Evolutionary conservation across 2,113 vertebrate genomes (phyloP).

Genomic region (Buteo buteo): DNA sequence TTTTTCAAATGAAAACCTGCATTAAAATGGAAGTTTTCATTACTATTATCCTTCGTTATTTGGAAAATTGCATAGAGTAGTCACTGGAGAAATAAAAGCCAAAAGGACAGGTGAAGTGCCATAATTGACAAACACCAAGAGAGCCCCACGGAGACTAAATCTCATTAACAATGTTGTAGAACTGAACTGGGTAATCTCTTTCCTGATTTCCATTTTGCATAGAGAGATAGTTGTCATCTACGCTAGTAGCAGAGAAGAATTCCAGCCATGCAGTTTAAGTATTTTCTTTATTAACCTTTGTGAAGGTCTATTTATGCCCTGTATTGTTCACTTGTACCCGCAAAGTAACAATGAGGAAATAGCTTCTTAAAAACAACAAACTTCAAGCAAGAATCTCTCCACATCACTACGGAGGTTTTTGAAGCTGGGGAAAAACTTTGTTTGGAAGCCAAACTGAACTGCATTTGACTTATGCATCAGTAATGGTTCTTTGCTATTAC

Average conservation of each 20-base stretch:
- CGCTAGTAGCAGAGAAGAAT: background rate
- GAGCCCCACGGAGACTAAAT: background rate
- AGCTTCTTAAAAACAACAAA: background rate
- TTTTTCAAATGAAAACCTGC: background rate
- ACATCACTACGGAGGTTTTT: background rate
- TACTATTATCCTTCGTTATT: background rate
- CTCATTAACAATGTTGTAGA: background rate
- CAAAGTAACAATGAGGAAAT: background rate
- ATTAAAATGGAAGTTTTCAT: constrained; percentile 2
- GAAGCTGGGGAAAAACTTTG: background rate
- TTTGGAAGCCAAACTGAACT: background rate
- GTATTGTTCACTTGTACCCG: background rate
- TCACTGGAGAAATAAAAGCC: constrained; percentile 30
- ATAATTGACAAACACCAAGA: background rate
- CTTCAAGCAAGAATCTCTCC: background rate
- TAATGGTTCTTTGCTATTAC: background rate
- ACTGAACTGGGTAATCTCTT: background rate
- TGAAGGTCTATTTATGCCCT: background rate
- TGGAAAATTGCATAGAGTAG: background rate
- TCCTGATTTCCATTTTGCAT: background rate
- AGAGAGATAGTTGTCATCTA: background rate
- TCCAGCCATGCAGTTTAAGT: background rate
- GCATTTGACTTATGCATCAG: background rate
- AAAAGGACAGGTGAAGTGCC: constrained; percentile 35
- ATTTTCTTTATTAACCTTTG: constrained; percentile 25